Percentiles rank a stretch among this genome's conserved stretches.
phyloP scores from a whole-genome alignment of 1,140 invertebrate species.

The Triops cancriformis region DNA sequence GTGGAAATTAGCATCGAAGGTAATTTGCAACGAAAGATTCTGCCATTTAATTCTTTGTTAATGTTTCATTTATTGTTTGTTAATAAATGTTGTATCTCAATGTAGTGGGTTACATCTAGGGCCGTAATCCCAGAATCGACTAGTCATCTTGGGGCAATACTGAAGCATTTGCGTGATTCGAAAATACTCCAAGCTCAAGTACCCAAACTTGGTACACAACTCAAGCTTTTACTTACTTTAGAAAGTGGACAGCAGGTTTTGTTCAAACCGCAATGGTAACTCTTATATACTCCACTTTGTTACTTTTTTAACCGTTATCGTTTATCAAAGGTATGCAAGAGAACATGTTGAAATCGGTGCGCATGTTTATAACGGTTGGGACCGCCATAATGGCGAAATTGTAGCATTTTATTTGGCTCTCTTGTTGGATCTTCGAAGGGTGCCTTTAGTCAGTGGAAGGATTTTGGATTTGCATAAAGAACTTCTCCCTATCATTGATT shows the following conservation, averaged over 20 bases:
- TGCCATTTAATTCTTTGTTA: no score
- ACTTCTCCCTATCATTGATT: constrained; percentile 58
- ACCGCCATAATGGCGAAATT: constrained; percentile 90
- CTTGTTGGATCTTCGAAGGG: constrained; percentile 64
- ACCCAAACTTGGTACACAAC: constrained; percentile 69
- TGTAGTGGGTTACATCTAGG: constrained; percentile 58
- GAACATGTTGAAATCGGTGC: constrained; percentile 43
- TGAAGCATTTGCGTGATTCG: constrained; percentile 56
- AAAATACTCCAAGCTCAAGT: constrained; percentile 65
- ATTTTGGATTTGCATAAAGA: constrained; percentile 65
- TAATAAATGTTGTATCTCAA: constrained; percentile 30
- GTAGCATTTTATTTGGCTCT: constrained; percentile 82
- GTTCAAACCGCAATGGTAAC: constrained; percentile 80
- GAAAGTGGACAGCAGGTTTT: constrained; percentile 67
- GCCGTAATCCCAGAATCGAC: constrained; percentile 54
- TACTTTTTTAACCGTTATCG: constrained; percentile 1
- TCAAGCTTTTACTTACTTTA: constrained; percentile 72
- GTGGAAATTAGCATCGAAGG: not conserved
- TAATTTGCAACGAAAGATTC: not conserved
- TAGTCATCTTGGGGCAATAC: constrained; percentile 56
- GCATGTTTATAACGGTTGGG: constrained; percentile 66
- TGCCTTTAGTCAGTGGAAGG: constrained; percentile 67
- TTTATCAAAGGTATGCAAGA: constrained; percentile 43
- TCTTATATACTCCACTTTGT: not conserved
- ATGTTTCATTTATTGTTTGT: no score